Conservation (phyloP, 1,140 invertebrate genomes). For the Mycetomoellerius zeteki region DNA sequence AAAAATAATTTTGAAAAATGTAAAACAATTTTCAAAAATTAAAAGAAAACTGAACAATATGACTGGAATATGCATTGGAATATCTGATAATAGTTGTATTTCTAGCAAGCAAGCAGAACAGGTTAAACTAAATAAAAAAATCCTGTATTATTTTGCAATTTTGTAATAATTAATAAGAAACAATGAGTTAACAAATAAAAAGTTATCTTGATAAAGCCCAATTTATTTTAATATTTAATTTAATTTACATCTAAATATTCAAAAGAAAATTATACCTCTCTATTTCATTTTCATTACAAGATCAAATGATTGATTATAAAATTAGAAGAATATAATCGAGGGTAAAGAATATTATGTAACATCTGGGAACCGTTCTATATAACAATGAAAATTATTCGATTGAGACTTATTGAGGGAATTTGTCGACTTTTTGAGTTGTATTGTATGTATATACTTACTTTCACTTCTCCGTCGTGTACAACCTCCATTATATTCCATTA, state of each 20-base stretch:
- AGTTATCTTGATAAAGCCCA: not conserved
- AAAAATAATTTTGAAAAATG: not conserved
- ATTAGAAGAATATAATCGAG: not conserved
- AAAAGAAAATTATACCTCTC: not conserved
- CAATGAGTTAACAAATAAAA: not conserved
- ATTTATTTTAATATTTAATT: not conserved
- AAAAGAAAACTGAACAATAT: not conserved
- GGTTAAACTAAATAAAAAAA: not conserved
- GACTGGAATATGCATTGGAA: not conserved
- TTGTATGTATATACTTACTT: not conserved
- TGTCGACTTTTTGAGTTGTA: constrained; percentile 27
- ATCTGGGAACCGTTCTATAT: not conserved
- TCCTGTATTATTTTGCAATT: not conserved
- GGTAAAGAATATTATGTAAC: not conserved
- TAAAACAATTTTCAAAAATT: not conserved
- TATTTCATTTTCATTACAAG: not conserved
- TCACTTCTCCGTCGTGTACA: constrained; percentile 1
- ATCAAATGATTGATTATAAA: not conserved
- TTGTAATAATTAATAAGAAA: not conserved
- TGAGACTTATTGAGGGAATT: not conserved
- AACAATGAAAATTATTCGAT: not conserved
- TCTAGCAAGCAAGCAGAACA: not conserved
- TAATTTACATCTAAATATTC: not conserved
- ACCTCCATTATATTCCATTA: constrained; percentile 46
- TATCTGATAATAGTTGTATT: too few species aligned